Evolutionary conservation across 2,113 vertebrate species (phyloP).

Genomic region (Phylloscopus whistleri): DNA sequence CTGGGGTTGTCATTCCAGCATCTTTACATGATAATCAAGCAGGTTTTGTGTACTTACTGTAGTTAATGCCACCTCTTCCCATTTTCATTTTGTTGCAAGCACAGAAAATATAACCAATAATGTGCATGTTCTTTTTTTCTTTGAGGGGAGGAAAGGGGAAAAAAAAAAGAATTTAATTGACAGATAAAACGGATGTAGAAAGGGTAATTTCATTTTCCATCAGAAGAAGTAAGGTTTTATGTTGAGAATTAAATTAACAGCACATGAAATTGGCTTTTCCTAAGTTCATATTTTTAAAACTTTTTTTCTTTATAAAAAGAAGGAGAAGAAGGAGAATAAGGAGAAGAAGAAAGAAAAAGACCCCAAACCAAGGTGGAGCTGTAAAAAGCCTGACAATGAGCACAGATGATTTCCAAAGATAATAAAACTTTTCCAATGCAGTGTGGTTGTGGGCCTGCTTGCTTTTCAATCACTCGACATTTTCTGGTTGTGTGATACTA

Average conservation of each 20-base stretch:
- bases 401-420: constrained; percentile 15
- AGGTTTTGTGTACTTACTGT: constrained; percentile 41
- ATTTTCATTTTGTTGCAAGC: constrained; percentile 61
- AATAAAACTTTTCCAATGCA: constrained; percentile 17
- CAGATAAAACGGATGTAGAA: constrained; percentile 75
- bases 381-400: constrained; percentile 55
- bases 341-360: constrained; percentile 21
- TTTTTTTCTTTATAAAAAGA: neutral
- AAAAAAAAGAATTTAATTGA: constrained; percentile 69
- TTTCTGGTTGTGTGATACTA: constrained; percentile 1
- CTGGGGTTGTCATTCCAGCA: constrained; percentile 35
- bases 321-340: neutral
- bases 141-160: neutral
- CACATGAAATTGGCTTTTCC: constrained; percentile 80
- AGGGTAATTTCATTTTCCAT: constrained; percentile 79
- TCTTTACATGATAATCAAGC: constrained; percentile 57
- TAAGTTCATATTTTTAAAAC: too few relatives aligned
- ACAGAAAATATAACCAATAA: constrained; percentile 66
- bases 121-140: constrained; percentile 48
- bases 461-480: neutral
- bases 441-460: neutral
- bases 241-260: constrained; percentile 79
- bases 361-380: constrained; percentile 47
- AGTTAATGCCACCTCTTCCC: constrained; percentile 48
- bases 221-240: constrained; percentile 77